Percentiles rank a stretch among this genome's conserved stretches.
Evolutionary conservation across 2,797 vertebrate species (phyloP).

Genomic region (Pangasius macronema): DNA sequence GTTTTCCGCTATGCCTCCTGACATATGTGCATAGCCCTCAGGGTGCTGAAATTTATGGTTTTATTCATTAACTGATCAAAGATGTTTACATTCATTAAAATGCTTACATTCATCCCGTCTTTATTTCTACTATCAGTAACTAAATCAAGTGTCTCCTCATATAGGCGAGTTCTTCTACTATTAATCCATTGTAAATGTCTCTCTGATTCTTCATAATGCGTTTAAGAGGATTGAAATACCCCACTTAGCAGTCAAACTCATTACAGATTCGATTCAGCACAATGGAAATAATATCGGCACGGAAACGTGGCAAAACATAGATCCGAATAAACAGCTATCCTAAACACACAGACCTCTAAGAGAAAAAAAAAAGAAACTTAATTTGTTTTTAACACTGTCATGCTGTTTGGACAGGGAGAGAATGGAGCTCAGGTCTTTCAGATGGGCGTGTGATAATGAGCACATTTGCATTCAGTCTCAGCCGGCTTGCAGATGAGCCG

Average conservation of each 20-base stretch:
- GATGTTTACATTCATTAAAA: constrained; percentile 11
- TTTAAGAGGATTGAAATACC: not conserved
- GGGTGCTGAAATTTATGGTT: not conserved
- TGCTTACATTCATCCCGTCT: not conserved
- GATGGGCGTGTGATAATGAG: constrained; percentile 55
- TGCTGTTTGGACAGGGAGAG: constrained; percentile 39
- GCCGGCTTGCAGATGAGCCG: constrained; percentile 49
- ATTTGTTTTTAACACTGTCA: constrained; percentile 32
- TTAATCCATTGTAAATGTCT: not conserved
- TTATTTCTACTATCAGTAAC: not conserved
- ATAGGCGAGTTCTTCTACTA: not conserved
- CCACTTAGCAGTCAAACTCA: not conserved
- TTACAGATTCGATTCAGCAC: not conserved
- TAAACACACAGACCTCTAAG: not conserved
- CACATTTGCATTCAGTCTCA: constrained; percentile 58
- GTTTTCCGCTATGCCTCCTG: no score
- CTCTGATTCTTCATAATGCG: constrained; percentile 21
- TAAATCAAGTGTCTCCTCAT: not conserved
- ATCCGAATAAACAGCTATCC: constrained; percentile 6
- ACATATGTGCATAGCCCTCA: not conserved
- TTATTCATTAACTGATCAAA: constrained; percentile 18
- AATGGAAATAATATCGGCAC: constrained; percentile 5
- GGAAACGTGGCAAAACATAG: not conserved
- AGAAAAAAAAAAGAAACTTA: not conserved
- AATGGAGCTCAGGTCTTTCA: constrained; percentile 43